phyloP scores from a whole-genome alignment of 2,797 vertebrate genomes.

The Oreochromis grahami region DNA sequence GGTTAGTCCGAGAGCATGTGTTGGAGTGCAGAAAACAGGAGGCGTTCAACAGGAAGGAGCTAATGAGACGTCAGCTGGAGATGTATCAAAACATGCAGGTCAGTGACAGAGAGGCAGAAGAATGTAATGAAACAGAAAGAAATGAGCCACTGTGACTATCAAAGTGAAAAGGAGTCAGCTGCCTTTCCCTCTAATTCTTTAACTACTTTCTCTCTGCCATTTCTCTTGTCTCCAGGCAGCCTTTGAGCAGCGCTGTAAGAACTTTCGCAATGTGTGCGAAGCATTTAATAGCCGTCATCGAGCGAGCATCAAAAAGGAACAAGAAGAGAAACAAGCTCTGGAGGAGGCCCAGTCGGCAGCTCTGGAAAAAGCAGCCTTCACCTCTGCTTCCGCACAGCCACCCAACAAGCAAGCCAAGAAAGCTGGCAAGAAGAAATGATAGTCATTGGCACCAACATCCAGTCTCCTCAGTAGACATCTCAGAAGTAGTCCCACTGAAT shows the following conservation, averaged over 20 bases:
- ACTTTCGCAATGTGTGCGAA: constrained; percentile 66
- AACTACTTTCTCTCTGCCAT: background rate
- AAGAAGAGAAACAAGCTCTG: constrained; percentile 59
- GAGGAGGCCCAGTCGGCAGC: constrained; percentile 56
- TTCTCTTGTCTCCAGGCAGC: constrained; percentile 66
- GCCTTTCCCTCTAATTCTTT: background rate
- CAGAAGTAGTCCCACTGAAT: constrained; percentile 11
- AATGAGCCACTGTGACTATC: background rate
- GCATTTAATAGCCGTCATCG: constrained; percentile 66
- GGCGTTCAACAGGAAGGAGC: constrained; percentile 50
- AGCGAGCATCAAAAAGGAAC: constrained; percentile 54
- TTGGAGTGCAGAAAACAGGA: constrained; percentile 74
- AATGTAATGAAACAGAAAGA: background rate
- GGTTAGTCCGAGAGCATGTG: constrained; percentile 66
- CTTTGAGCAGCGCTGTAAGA: constrained; percentile 64
- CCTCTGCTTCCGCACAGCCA: constrained; percentile 5
- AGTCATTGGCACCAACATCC: background rate
- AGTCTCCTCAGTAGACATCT: constrained; percentile 5
- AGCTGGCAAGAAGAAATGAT: constrained; percentile 74
- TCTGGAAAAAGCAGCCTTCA: constrained; percentile 47
- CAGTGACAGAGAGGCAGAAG: constrained; percentile 8
- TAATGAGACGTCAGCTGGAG: constrained; percentile 73
- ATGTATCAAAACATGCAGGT: constrained; percentile 82
- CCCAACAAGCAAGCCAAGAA: constrained; percentile 56
- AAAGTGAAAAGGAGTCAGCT: background rate